Evolutionary conservation across 2,888 invertebrate genomes (phyloP).

Genomic region (Coelogynopora nodosa): DNA sequence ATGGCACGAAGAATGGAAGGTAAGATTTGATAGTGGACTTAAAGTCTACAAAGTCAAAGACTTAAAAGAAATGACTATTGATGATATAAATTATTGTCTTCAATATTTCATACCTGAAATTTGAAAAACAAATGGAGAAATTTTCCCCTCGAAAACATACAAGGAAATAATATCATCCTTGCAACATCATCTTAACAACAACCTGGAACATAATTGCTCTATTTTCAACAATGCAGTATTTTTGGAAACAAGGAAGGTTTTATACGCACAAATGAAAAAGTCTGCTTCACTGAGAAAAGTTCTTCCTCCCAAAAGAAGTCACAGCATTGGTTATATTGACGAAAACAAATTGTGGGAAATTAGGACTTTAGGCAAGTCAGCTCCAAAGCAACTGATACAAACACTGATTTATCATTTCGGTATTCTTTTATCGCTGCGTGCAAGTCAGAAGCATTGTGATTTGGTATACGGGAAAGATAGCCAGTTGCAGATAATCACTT

Average conservation of each 20-base stretch:
- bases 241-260: constrained; percentile 8
- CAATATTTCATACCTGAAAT: not conserved
- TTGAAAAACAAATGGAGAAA: not conserved
- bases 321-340: constrained; percentile 4
- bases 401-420: not conserved
- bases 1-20: too few species aligned
- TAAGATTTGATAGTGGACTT: too few species aligned
- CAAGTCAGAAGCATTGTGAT: not conserved
- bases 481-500: not conserved
- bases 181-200: not conserved
- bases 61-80: not conserved
- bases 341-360: not conserved
- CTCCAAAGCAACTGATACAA: not conserved
- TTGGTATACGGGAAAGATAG: not conserved
- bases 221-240: not conserved
- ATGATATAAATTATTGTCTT: not conserved
- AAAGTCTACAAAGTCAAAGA: too few species aligned
- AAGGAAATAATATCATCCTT: not conserved
- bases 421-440: not conserved
- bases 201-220: not conserved
- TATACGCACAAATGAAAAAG: constrained; percentile 10
- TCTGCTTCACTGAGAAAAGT: not conserved
- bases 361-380: not conserved
- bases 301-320: constrained; percentile 22
- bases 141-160: not conserved